Evolutionary conservation across 2,797 vertebrate species (phyloP).

Genomic region (Presbytis comata): DNA sequence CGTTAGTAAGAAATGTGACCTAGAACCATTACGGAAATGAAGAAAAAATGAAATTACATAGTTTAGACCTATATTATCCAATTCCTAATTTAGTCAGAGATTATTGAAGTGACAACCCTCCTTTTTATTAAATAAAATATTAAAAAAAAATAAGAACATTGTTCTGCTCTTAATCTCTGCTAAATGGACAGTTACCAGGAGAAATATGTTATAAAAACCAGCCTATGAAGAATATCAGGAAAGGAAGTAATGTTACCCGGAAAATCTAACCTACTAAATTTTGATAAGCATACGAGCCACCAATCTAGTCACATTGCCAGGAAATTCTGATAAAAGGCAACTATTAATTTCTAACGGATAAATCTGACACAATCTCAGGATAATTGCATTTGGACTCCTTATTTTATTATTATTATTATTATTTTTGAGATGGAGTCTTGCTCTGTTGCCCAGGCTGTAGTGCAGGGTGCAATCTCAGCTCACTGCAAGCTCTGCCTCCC

Average conservation of each 20-base stretch:
- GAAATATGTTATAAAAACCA: background rate
- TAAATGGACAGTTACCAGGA: slow-evolving; percentile 23
- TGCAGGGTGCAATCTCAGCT: background rate
- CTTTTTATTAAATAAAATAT: background rate
- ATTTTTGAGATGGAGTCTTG: background rate
- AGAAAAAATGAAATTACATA: background rate
- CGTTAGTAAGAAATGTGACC: slow-evolving; percentile 1
- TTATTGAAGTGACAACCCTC: background rate
- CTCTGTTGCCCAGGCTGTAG: background rate
- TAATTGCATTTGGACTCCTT: background rate
- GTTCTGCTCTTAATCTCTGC: background rate
- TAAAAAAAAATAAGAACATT: background rate
- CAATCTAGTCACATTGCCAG: background rate
- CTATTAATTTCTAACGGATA: slow-evolving; percentile 5
- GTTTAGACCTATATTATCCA: background rate
- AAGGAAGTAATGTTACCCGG: background rate
- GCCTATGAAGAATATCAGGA: background rate
- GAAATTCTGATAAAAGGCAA: background rate
- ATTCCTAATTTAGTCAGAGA: background rate
- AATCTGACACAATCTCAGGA: background rate
- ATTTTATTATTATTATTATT: background rate
- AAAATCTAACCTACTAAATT: background rate
- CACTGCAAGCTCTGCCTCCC: background rate
- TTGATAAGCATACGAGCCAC: background rate
- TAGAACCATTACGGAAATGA: background rate